Conservation (phyloP, 2,797 vertebrate species). For the Avahi laniger region DNA sequence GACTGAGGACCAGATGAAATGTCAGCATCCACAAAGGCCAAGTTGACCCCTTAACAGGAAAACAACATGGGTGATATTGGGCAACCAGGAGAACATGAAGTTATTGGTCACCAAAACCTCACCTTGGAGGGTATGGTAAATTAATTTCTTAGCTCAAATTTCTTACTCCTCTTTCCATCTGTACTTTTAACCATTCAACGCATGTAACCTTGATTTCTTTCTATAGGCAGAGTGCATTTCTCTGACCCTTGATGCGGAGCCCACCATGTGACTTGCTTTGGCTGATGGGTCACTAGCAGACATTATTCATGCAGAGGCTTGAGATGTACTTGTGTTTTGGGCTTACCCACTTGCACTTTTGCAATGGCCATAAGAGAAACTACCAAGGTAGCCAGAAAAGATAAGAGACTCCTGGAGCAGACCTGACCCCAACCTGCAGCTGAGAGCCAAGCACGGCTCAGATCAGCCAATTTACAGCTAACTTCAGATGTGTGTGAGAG, state of each 20-base stretch:
- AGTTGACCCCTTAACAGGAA: background rate
- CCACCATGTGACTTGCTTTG: background rate
- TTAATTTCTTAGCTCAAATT: background rate
- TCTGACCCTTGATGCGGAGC: background rate
- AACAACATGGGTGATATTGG: background rate
- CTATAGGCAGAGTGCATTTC: background rate
- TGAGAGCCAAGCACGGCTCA: background rate
- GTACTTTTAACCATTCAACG: background rate
- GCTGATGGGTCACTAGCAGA: background rate
- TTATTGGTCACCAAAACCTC: background rate
- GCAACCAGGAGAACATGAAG: background rate
- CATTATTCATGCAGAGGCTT: background rate
- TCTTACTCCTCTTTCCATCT: background rate
- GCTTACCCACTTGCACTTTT: background rate
- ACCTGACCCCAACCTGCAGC: background rate
- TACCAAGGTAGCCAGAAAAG: background rate
- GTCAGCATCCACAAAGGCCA: background rate
- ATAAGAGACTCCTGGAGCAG: background rate
- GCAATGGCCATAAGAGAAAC: background rate
- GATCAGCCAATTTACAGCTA: background rate
- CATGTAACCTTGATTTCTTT: background rate
- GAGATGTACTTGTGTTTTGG: background rate
- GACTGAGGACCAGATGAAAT: conserved; percentile 37
- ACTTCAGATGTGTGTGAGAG: background rate
- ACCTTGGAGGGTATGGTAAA: background rate